Conservation (phyloP, 1,140 invertebrate species). For the Charaxes varanes region DNA sequence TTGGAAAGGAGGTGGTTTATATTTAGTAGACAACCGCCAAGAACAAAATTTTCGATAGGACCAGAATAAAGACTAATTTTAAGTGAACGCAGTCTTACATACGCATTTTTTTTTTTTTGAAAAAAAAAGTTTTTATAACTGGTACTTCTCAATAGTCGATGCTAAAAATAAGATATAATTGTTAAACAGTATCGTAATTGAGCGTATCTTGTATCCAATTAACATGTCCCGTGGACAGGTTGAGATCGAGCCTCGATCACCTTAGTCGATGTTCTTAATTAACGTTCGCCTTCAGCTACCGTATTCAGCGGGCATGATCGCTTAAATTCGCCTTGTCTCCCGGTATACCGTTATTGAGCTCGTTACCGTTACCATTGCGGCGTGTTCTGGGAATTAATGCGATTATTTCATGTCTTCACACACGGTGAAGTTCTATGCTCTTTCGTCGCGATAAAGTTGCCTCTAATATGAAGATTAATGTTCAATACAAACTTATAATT, state of each 20-base stretch:
- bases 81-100: no score
- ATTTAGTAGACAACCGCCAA: no score
- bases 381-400: conserved; percentile 38
- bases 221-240: conserved; percentile 28
- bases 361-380: conserved; percentile 42
- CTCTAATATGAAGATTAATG: no score
- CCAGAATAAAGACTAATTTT: no score
- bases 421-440: not conserved
- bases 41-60: no score
- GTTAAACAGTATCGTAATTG: no score
- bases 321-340: conserved; percentile 41
- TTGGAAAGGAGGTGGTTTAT: no score
- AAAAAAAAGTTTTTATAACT: no score
- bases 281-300: conserved; percentile 56
- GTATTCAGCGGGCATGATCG: conserved; percentile 42
- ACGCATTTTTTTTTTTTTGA: no score
- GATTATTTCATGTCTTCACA: conserved; percentile 19
- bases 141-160: no score
- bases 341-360: conserved; percentile 46
- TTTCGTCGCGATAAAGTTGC: not conserved
- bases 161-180: no score
- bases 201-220: conserved; percentile 40
- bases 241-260: conserved; percentile 39
- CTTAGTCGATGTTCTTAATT: conserved; percentile 52
- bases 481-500: no score